A percentile compares a stretch with the other conserved stretches of the same genome.
Conservation (phyloP, 2,113 vertebrate species). For the Cacatua alba region DNA sequence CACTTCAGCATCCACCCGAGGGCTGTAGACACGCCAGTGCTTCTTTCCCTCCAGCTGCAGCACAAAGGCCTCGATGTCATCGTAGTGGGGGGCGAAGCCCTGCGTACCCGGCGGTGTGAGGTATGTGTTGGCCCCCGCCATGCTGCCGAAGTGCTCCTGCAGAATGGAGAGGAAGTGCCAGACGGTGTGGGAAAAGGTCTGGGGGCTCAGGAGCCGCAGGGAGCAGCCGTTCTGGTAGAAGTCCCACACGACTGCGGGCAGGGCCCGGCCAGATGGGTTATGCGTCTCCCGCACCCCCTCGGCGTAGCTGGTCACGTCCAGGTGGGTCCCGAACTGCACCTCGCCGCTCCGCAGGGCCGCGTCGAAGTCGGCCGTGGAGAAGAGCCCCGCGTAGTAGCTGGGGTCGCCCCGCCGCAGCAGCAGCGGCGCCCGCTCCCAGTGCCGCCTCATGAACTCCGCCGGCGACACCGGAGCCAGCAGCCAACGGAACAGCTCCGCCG, state of each 20-base stretch:
- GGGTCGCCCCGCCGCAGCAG: constrained; percentile 82
- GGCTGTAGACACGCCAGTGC: constrained; percentile 92
- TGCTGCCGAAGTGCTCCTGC: constrained; percentile 93
- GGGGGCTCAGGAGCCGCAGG: constrained; percentile 90
- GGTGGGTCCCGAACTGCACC: constrained; percentile 89
- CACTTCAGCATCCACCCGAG: constrained; percentile 73
- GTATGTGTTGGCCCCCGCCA: constrained; percentile 94
- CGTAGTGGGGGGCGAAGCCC: constrained; percentile 97
- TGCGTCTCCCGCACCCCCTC: constrained; percentile 88
- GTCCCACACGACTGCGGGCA: constrained; percentile 89
- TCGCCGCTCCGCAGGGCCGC: constrained; percentile 82
- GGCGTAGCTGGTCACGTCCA: constrained; percentile 92
- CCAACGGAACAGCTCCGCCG: constrained; percentile 88
- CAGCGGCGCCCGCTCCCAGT: constrained; percentile 91
- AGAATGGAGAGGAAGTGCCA: constrained; percentile 92
- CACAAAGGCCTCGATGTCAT: constrained; percentile 97
- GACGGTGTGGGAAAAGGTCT: constrained; percentile 86
- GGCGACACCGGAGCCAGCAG: constrained; percentile 82
- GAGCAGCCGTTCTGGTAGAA: constrained; percentile 93
- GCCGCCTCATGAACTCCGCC: constrained; percentile 82
- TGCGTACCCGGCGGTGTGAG: constrained; percentile 91
- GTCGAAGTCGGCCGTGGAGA: constrained; percentile 92
- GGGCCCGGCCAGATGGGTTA: constrained; percentile 87
- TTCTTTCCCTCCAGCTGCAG: constrained; percentile 96
- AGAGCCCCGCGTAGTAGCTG: constrained; percentile 88